These are phyloP conservation scores for Drosophila teissieri DNA, from an alignment of 1,140 invertebrate genomes.

Conservation along the genomic window DNA sequence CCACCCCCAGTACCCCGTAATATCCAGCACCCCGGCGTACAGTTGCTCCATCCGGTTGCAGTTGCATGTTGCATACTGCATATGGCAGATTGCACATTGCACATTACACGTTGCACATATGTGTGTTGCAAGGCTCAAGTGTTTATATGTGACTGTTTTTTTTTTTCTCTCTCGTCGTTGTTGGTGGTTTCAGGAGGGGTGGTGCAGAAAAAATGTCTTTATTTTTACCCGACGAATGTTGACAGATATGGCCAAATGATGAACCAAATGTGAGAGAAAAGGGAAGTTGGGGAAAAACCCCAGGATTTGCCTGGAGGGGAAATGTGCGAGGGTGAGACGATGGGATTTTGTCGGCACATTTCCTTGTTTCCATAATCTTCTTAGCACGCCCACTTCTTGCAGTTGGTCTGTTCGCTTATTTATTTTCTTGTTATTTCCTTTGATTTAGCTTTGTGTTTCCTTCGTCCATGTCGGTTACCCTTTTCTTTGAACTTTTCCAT, in stretches of 20 bases:
- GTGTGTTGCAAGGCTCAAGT: slow-evolving; percentile 32
- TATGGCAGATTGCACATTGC: slow-evolving; percentile 19
- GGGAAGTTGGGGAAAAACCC: background rate
- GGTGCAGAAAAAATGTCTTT: slow-evolving; percentile 28
- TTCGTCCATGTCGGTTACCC: background rate
- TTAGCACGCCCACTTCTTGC: slow-evolving; percentile 4
- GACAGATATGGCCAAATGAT: slow-evolving; percentile 29
- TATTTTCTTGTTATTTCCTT: background rate
- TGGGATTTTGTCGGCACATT: slow-evolving; percentile 6
- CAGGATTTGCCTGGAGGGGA: background rate
- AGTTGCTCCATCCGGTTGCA: slow-evolving; percentile 47
- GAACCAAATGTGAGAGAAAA: background rate
- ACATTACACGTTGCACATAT: background rate
- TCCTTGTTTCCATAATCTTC: slow-evolving; percentile 2
- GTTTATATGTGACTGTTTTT: slow-evolving; percentile 7
- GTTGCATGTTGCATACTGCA: slow-evolving; percentile 20
- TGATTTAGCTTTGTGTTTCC: background rate
- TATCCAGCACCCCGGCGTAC: slow-evolving; percentile 7
- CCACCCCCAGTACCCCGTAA: slow-evolving; percentile 1
- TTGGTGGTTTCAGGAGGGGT: background rate
- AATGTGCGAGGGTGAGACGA: slow-evolving; percentile 1
- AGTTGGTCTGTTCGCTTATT: background rate
- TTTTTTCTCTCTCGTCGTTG: background rate
- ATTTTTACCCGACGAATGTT: slow-evolving; percentile 26
- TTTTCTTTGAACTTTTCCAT: background rate